Base-by-base conservation (phyloP, 2,113 vertebrate species). In the Baryphthengus martii region DNA sequence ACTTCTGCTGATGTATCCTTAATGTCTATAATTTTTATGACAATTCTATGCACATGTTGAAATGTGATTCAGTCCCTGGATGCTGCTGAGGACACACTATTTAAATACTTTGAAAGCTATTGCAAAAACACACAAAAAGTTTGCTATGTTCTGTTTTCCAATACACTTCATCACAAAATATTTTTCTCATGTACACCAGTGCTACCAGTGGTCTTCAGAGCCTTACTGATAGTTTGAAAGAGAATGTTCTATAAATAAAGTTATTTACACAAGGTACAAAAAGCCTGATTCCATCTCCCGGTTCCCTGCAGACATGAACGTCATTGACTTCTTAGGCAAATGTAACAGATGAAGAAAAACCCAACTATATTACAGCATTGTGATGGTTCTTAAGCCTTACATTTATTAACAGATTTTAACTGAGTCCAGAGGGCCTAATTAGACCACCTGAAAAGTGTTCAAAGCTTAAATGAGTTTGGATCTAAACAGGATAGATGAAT, bases 401-500 rank as follows among this genome's bases (percentile, higher is more conserved):
- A 39, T 63, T 77, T 59, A 77, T 13, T 7, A 92, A 81, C 23
- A 88, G 42, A 77, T 74, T 96, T 88, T 90, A 88, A 73, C 85
- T 92, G 37, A 72, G 23, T 90, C 82, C 75, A 94, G 72, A 88
- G 82, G 58, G 72, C 67, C 79, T 90, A 92, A 88, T 88, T 90
- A 93, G 42, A 90, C 23, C 50, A 84, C 65, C 63, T 88, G 61
- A 66, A 71, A 83, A 82, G 49, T 42, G 63, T 65, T 82, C 47
- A 91, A 85, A 65, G 40, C 62, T 88, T 92, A 86, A 90, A 90
- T 66, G 39, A 70, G 13, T 88, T 88, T 86, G 55, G 31, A 35
- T 70, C 42, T 71, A 88, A 94, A 90, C 9, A 90, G 45, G 29
- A 80, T 5, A 77, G 59, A 73, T 17, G 42, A 86, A 88, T 40